Percentiles rank a stretch among this genome's conserved stretches.
Evolutionary conservation across 2,113 vertebrate genomes (phyloP).

Genomic region (Pleuronectes platessa): DNA sequence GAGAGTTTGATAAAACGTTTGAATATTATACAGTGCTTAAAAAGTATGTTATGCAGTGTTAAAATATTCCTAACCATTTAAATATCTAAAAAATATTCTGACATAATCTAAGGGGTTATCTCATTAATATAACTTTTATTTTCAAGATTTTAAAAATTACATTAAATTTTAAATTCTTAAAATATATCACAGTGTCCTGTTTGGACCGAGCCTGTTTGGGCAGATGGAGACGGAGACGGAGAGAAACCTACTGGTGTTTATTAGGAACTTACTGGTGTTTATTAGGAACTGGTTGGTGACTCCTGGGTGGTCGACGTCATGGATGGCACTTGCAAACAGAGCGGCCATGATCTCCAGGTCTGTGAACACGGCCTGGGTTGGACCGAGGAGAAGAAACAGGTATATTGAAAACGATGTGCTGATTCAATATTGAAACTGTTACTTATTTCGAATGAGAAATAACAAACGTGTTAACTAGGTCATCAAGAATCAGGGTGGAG

Average conservation of each 20-base stretch:
- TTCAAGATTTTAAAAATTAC: too few relatives aligned
- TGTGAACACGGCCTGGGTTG: conserved; percentile 88
- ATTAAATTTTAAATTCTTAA: not conserved
- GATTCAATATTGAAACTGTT: not conserved
- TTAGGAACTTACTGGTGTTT: conserved; percentile 96
- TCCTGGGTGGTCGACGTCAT: conserved; percentile 93
- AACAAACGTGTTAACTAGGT: too few relatives aligned
- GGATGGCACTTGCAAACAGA: conserved; percentile 92
- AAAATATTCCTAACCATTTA: too few relatives aligned
- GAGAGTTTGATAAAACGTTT: too few relatives aligned
- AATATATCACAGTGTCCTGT: too few relatives aligned
- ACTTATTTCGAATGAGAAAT: too few relatives aligned
- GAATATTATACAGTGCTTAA: too few relatives aligned
- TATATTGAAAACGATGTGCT: not conserved
- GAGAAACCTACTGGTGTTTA: conserved; percentile 90
- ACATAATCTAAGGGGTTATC: not conserved
- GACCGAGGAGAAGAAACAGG: conserved; percentile 1
- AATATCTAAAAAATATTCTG: too few relatives aligned
- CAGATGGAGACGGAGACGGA: not conserved
- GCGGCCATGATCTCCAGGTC: conserved; percentile 93
- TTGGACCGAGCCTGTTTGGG: too few relatives aligned
- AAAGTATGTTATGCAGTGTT: too few relatives aligned
- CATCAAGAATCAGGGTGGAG: too few relatives aligned
- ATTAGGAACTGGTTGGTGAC: conserved; percentile 96
- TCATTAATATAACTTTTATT: not conserved